A percentile compares a stretch with the other conserved stretches of the same genome.
Conservation (phyloP, 2,888 invertebrate species). For the Lydus trimaculatus region DNA sequence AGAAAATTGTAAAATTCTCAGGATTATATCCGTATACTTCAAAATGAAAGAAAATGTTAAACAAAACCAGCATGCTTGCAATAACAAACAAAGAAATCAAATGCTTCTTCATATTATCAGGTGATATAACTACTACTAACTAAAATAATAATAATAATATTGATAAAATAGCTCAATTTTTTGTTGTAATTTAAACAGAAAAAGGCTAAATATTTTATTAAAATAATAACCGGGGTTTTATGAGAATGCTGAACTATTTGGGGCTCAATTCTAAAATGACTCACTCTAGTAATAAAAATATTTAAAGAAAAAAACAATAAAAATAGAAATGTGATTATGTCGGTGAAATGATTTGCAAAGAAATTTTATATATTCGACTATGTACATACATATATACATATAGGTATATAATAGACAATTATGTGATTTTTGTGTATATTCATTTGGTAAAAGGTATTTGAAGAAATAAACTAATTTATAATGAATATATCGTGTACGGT, state of each 20-base stretch:
- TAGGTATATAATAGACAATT: slow-evolving; percentile 46
- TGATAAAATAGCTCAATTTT: not conserved
- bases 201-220: not conserved
- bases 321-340: slow-evolving; percentile 8
- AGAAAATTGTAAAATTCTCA: slow-evolving; percentile 27
- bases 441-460: slow-evolving; percentile 48
- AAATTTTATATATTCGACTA: not conserved
- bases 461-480: slow-evolving; percentile 50
- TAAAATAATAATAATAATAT: not conserved
- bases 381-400: slow-evolving; percentile 15
- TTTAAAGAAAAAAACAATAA: not conserved
- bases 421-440: slow-evolving; percentile 53
- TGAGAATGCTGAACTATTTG: not conserved
- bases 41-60: not conserved
- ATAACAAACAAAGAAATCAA: slow-evolving; percentile 18
- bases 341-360: not conserved
- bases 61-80: slow-evolving; percentile 20
- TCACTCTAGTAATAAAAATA: not conserved
- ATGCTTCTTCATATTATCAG: slow-evolving; percentile 26
- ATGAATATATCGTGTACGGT: slow-evolving; percentile 15
- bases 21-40: slow-evolving; percentile 29
- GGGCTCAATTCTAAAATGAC: not conserved
- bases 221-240: not conserved
- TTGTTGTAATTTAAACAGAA: not conserved
- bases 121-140: slow-evolving; percentile 19